Evolutionary conservation across 2,113 vertebrate genomes (phyloP), one percentile per base, ranked within the genome.

Genomic region (Lampris megalopsis): DNA sequence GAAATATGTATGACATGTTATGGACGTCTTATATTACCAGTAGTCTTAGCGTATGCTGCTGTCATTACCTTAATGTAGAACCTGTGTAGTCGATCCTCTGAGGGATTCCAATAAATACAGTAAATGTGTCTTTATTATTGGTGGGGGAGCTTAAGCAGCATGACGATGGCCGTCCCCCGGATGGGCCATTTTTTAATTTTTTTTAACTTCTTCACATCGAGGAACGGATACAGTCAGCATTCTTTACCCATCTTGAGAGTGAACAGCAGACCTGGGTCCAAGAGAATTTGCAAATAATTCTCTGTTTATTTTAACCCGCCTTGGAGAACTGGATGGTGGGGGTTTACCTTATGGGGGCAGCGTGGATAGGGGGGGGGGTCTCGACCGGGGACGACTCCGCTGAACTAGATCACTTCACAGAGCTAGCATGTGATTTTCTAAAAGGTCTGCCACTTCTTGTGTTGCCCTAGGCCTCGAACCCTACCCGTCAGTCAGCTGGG

Each of bases 1-100:
- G 88, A 88, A 88, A 87, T 86, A 87, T 86, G 81, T 93, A 86
- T 87, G 84, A 89, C 88, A 89, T 89, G 86, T 91, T 84, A 83
- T 89, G 83, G 85, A 84, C 71, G 80, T 93, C 86, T 89, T 85
- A 83, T 89, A 89, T 85, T 92, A 89, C 67, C 76, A 87, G 79
- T 91, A 90, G 84, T 92, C 79, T 84, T 90, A 82, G 89, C 62
- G 56, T 89, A 89, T 88, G 85, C 81, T 83, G 79, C 90, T 87
- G 90, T 93, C 43, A 74, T 92, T 84, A 90, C 73, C 61, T 83
- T 89, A 67, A 82, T 86, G 84, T 92, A 88, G 83, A 93, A 70
- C 82, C 79, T 86, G 79, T 87, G 75, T 92, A 90, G 83, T 82
- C 52, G 78, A 88, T 77, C 72, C 67, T 63, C 49, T 40, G 79